These are phyloP conservation scores for Phenganax stokvisi DNA, from an alignment of 92 coral and sea anemone species.

Conservation along the genomic window DNA sequence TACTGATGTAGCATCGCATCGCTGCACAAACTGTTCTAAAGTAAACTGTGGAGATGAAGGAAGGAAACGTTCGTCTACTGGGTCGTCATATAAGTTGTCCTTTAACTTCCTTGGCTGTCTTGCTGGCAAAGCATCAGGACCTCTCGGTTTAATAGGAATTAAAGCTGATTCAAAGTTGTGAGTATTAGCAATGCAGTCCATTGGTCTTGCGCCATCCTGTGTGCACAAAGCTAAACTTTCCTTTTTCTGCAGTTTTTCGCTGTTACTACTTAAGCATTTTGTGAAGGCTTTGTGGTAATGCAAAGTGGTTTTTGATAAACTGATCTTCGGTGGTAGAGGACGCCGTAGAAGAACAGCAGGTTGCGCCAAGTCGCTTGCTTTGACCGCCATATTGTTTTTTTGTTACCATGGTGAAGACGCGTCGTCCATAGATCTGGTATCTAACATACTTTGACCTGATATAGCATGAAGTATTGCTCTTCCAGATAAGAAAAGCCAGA, in stretches of 20 bases:
- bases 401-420: slow-evolving; percentile 17
- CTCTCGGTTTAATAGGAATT: slow-evolving; percentile 31
- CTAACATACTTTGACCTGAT: neutral
- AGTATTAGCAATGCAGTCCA: neutral
- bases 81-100: slow-evolving; percentile 61
- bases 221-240: slow-evolving; percentile 16
- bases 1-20: slow-evolving; percentile 9
- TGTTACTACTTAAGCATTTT: slow-evolving; percentile 3
- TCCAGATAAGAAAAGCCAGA: neutral
- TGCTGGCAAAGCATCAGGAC: slow-evolving; percentile 82
- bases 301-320: slow-evolving; percentile 30
- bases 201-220: slow-evolving; percentile 4
- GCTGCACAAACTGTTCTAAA: slow-evolving; percentile 56
- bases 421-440: neutral
- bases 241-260: slow-evolving; percentile 39
- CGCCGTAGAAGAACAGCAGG: slow-evolving; percentile 73
- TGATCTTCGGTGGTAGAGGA: slow-evolving; percentile 84
- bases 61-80: slow-evolving; percentile 57
- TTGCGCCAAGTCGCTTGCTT: slow-evolving; percentile 48
- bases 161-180: neutral
- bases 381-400: slow-evolving; percentile 81
- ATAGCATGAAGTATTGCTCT: neutral
- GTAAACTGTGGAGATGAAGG: slow-evolving; percentile 82
- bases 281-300: slow-evolving; percentile 42
- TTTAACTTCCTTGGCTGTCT: slow-evolving; percentile 72